phyloP scores from a whole-genome alignment of 30 jellyfish, hydroid and myxozoan genomes.

The Euphysa ruthae region DNA sequence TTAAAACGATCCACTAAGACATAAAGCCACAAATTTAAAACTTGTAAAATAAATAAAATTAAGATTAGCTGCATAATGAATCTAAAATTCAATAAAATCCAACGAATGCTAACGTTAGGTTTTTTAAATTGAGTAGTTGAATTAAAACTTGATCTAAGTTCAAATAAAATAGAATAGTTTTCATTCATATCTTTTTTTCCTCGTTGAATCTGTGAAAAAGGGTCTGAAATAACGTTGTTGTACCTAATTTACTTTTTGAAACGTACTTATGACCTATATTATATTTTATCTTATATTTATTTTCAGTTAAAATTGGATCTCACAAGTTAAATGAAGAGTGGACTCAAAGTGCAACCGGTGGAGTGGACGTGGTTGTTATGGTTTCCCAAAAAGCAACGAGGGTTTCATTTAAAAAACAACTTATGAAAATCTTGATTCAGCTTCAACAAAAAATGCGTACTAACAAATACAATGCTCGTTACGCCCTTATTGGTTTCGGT shows the following conservation, averaged over 20 bases:
- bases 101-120: too few species aligned
- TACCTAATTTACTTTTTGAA: not conserved
- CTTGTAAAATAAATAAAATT: too few species aligned
- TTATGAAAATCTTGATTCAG: not conserved
- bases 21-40: too few species aligned
- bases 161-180: too few species aligned
- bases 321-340: conserved; percentile 34
- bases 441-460: not conserved
- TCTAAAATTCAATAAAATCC: too few species aligned
- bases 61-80: too few species aligned
- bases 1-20: too few species aligned
- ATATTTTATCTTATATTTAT: not conserved
- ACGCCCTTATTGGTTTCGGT: conserved; percentile 91
- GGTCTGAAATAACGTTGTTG: too few species aligned
- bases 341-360: conserved; percentile 51
- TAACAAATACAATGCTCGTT: conserved; percentile 60
- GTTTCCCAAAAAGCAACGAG: conserved; percentile 56
- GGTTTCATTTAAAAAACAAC: conserved; percentile 9
- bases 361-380: conserved; percentile 71
- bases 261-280: not conserved
- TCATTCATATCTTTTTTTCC: too few species aligned
- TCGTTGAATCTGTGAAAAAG: too few species aligned
- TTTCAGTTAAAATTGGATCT: not conserved
- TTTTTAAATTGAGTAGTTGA: too few species aligned
- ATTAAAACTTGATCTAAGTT: too few species aligned